Base-by-base conservation (phyloP, 2,888 invertebrate species). In the Pachydiplax longipennis region DNA sequence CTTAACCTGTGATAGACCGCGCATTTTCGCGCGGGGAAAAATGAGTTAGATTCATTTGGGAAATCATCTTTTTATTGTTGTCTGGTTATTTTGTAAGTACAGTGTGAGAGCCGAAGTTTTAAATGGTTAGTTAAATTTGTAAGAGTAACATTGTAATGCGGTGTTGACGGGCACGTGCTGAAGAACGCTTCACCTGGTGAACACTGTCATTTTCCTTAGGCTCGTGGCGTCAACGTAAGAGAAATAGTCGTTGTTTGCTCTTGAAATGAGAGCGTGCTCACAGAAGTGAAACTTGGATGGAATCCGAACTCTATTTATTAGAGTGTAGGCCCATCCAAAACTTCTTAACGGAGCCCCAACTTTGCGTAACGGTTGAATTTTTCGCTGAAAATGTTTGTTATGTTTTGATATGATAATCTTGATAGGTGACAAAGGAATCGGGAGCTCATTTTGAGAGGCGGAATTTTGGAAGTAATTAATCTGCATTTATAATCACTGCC, bases 401-500 rank as follows among this genome's bases (percentile, higher is more conserved):
- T 73, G 73, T 73, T 73, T 73, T 73, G 73, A 31, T 31, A 73
- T 31, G 31, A 73, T 73, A 65, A 22, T 65, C 65, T 65, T 65
- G 73, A 73, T 73, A 73, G 31, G 73, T 31, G 25, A 73, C 25
- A 65, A 73, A 73, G 73, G 31, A 73, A 73, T 31, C 22, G 12
- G 13, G 2, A 73, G 22, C 31, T 73, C 73, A 25, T 73, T 73
- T 73, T 73, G 73, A 73, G 25, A 25, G 73, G 31, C 12, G 22
- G 25, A 73, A 73, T 73, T 73, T 73, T 25, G 73, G 31, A 73
- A 87, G 35, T 61, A 4, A 87, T 35, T 22, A 58, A 48, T 58
- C 22, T 25, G 87, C 87, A 87, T 87, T 87, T 61, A 87, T 87
- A 58, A 87, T 87, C 87, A 87, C 87, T 87, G 87, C 87, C 87